Evolutionary conservation across 2,113 vertebrate genomes (phyloP).

Genomic region (Rhipidura dahli): DNA sequence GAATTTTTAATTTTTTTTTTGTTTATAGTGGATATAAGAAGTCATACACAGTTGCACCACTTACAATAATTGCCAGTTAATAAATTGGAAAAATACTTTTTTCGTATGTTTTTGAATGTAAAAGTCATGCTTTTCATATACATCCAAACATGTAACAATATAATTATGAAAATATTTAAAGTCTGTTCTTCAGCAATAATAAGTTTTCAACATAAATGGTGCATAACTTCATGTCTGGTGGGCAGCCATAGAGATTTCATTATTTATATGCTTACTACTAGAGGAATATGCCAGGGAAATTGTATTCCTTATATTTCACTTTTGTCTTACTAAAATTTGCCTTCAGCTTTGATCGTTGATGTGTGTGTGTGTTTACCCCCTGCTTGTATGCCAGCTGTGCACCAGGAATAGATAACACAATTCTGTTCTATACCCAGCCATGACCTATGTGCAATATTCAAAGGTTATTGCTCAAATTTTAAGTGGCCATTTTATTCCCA

Average conservation of each 20-base stretch:
- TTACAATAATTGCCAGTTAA: background rate
- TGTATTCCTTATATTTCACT: background rate
- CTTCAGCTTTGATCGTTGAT: background rate
- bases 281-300: background rate
- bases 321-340: background rate
- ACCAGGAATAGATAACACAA: background rate
- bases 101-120: background rate
- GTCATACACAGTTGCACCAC: background rate
- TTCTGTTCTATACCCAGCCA: background rate
- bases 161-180: background rate
- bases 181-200: background rate
- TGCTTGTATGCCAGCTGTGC: background rate
- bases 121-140: background rate
- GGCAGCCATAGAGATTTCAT: background rate
- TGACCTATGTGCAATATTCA: background rate
- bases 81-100: background rate
- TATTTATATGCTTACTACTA: background rate
- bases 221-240: background rate
- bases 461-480: background rate
- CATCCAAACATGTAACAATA: background rate
- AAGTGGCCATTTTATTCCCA: background rate
- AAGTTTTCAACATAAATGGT: background rate
- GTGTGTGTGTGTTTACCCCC: background rate
- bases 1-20: background rate
- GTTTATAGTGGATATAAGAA: background rate